Evolutionary conservation across 2,797 vertebrate species (phyloP).

Genomic region (Xenops minutus): DNA sequence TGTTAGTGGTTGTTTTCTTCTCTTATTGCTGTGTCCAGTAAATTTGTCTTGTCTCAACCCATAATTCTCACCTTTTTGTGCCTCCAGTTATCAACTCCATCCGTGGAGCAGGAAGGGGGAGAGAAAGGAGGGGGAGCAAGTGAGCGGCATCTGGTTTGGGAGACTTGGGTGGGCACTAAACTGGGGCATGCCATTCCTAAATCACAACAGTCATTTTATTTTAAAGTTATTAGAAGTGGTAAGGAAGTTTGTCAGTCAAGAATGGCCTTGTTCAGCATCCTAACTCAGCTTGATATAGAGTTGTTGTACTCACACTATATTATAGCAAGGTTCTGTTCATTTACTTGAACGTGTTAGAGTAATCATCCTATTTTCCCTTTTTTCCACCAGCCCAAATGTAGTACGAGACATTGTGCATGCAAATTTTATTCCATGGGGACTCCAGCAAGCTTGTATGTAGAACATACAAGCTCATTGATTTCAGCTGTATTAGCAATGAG

Average conservation of each 20-base stretch:
- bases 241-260: not conserved
- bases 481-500: not conserved
- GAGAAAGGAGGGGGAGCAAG: not conserved
- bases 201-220: not conserved
- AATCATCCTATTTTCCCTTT: not conserved
- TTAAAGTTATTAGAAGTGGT: not conserved
- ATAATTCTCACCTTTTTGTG: not conserved
- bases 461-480: not conserved
- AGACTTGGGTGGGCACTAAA: not conserved
- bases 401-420: not conserved
- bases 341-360: not conserved
- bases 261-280: not conserved
- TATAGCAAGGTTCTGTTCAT: not conserved
- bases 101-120: not conserved
- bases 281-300: not conserved
- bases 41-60: not conserved
- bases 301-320: not conserved
- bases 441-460: not conserved
- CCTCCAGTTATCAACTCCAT: not conserved
- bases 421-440: not conserved
- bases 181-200: not conserved
- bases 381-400: not conserved
- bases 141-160: rapidly evolving
- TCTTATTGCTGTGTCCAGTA: not conserved
- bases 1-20: not conserved